Evolutionary conservation across 2,888 invertebrate genomes (phyloP), one percentile per base, ranked within the genome.

Genomic region (Archaeoteleia sp.): DNA sequence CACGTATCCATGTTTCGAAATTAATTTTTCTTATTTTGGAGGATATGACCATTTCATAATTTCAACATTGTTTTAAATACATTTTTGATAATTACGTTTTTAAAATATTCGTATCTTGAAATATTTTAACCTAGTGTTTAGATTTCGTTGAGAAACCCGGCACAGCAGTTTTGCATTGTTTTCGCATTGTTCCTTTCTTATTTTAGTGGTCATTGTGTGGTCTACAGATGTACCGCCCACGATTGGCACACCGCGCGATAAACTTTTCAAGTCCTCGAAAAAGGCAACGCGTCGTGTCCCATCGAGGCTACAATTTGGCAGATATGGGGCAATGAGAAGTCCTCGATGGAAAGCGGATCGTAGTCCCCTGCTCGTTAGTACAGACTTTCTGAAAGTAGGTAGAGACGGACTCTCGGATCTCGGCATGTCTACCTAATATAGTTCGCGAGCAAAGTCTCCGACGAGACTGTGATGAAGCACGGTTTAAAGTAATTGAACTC

Each of bases 301-400:
- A 39, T 62, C 42, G 42, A 54, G 53, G 45, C 53, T 30, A 67
- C 57, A 67, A 71, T 71, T 72, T 70, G 71, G 70, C 73, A 68
- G 72, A 74, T 74, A 72, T 72, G 66, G 73, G 71, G 62, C 71
- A 63, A 49, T 40, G 60, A 69, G 63, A 48, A 45, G 43, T 63
- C 49, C 54, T 49, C 68, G 45, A 55, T 70, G 70, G 72, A 72
- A 72, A 74, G 70, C 67, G 66, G 66, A 51, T 51, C 60, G 49
- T 45, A 67, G 67, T 60, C 54, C 57, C 27, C 60, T 55, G 68
- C 58, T 76, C 74, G 76, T 76, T 76, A 75, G 74, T 57, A 70
- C 70, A 67, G 71, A 74, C 72, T 76, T 75, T 75, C 74, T 71
- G 76, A 76, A 76, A 76, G 74, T 73, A 72, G 74, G 72, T 53